These are phyloP conservation scores for Tubulanus polymorphus DNA, from an alignment of 2,888 invertebrate species.

Conservation along the genomic window DNA sequence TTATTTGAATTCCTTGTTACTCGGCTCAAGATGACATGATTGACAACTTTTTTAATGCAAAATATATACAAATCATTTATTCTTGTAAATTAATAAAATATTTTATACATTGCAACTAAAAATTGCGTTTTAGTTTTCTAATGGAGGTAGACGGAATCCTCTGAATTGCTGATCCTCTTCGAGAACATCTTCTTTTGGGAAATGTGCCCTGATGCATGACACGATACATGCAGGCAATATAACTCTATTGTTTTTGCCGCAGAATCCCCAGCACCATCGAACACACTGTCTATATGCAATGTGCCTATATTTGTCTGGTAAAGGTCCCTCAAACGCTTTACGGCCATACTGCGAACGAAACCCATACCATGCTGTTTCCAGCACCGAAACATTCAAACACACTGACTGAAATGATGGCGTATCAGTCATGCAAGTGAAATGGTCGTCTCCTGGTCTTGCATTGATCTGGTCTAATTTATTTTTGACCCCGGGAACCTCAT, in stretches of 20 bases:
- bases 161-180: neutral
- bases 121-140: no score
- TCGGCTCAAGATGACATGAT: no score
- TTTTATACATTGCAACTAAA: no score
- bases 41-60: no score
- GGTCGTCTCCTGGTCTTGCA: no score
- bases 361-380: neutral
- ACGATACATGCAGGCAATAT: constrained; percentile 15
- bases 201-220: neutral
- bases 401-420: neutral
- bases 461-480: no score
- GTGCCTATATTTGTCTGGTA: constrained; percentile 4
- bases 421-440: neutral
- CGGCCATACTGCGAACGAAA: neutral
- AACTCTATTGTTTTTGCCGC: constrained; percentile 10
- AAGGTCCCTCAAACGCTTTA: neutral
- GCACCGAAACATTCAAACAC: neutral
- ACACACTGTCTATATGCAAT: constrained; percentile 10
- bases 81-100: no score
- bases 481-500: no score
- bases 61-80: no score
- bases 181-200: neutral
- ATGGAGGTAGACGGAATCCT: no score
- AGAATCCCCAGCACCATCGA: constrained; percentile 15
- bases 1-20: no score